These are phyloP conservation scores for Ctenochaetus hawaiiensis DNA, from an alignment of 2,797 vertebrate species.

Conservation along the genomic window DNA sequence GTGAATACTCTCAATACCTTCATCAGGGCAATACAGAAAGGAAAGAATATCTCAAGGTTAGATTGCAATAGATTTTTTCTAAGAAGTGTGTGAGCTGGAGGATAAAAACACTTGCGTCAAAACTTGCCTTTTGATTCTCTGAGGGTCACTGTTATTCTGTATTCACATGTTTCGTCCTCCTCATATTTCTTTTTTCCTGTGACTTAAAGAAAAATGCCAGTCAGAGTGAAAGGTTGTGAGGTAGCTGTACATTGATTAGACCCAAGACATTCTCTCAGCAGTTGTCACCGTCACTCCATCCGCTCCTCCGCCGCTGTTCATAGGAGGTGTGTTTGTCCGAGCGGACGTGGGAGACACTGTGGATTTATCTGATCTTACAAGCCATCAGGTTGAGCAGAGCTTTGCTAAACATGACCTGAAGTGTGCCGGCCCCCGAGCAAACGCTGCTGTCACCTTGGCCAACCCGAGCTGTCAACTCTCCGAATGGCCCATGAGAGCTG, in stretches of 20 bases:
- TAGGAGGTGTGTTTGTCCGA: constrained; percentile 81
- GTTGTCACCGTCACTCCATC: constrained; percentile 63
- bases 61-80: constrained; percentile 67
- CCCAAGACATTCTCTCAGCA: constrained; percentile 31
- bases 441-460: constrained; percentile 86
- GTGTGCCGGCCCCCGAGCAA: constrained; percentile 88
- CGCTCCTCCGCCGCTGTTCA: constrained; percentile 64
- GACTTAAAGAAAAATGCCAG: constrained; percentile 44
- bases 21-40: constrained; percentile 71
- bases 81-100: constrained; percentile 56
- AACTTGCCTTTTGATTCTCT: constrained; percentile 70
- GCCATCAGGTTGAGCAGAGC: constrained; percentile 87
- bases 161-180: constrained; percentile 60
- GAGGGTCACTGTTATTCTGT: constrained; percentile 59
- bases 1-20: constrained; percentile 76
- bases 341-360: constrained; percentile 79
- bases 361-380: constrained; percentile 90
- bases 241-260: constrained; percentile 48
- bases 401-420: constrained; percentile 89
- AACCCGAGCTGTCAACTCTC: constrained; percentile 81
- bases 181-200: constrained; percentile 24
- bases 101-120: constrained; percentile 67
- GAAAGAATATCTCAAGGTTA: constrained; percentile 80
- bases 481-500: constrained; percentile 77
- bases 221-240: constrained; percentile 49